These are phyloP conservation scores for Thunnus thynnus DNA, from an alignment of 2,113 vertebrate genomes.

Conservation along the genomic window DNA sequence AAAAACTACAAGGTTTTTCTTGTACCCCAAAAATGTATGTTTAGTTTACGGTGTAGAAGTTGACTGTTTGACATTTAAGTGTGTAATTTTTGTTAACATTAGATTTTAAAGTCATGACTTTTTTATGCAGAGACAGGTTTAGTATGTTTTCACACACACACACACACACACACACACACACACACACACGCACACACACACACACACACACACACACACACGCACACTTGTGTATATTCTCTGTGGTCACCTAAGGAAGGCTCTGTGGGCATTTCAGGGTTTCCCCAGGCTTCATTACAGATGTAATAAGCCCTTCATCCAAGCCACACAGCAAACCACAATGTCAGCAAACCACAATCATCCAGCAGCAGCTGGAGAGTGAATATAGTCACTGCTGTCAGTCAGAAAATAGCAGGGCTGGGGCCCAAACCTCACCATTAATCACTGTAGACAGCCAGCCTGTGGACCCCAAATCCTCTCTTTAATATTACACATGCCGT, in stretches of 20 bases:
- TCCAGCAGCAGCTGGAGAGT: slow-evolving; percentile 48
- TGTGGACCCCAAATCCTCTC: slow-evolving; percentile 39
- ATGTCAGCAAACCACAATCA: slow-evolving; percentile 65
- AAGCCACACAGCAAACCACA: slow-evolving; percentile 72
- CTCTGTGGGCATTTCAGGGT: slow-evolving; percentile 52
- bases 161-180: background rate
- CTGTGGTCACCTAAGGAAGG: slow-evolving; percentile 27
- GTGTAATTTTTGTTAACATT: too few relatives aligned
- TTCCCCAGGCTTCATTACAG: slow-evolving; percentile 65
- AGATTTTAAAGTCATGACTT: too few relatives aligned
- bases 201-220: background rate
- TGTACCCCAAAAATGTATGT: too few relatives aligned
- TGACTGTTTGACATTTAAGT: too few relatives aligned
- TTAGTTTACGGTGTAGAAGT: too few relatives aligned
- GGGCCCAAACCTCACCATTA: slow-evolving; percentile 43
- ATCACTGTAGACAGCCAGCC: slow-evolving; percentile 64
- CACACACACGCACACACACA: background rate
- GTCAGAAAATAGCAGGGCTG: slow-evolving; percentile 39
- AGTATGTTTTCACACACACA: too few relatives aligned
- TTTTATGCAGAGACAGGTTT: too few relatives aligned
- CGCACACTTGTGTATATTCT: slow-evolving; percentile 18
- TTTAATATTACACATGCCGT: slow-evolving; percentile 9
- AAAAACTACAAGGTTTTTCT: too few relatives aligned
- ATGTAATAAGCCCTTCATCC: slow-evolving; percentile 74
- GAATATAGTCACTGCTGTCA: slow-evolving; percentile 49